Evolutionary conservation across 2,113 vertebrate genomes (phyloP).

Genomic region (Paradoxurus hermaphroditus): DNA sequence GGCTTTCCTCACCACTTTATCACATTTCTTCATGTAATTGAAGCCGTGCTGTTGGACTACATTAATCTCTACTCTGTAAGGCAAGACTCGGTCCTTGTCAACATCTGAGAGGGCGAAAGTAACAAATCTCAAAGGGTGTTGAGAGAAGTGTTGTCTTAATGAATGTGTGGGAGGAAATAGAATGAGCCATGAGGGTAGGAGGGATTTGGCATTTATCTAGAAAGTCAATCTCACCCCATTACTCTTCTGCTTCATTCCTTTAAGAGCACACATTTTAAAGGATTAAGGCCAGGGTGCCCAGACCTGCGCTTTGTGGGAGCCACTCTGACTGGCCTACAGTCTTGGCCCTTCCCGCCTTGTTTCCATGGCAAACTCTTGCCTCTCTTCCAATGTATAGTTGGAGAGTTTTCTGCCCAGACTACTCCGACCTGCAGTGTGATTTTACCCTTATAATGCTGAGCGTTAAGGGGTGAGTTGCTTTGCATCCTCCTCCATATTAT

Average conservation of each 20-base stretch:
- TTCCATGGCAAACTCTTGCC: background rate
- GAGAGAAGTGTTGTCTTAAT: background rate
- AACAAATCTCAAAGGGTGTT: background rate
- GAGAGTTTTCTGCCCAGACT: background rate
- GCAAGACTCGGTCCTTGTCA: background rate
- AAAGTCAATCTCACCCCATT: background rate
- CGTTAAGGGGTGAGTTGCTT: background rate
- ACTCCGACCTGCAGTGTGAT: background rate
- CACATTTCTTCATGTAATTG: conserved; percentile 26
- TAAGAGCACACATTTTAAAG: background rate
- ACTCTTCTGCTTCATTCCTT: background rate
- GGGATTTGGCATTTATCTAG: background rate
- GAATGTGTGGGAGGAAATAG: background rate
- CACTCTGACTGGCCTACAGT: background rate
- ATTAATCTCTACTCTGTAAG: conserved; percentile 24
- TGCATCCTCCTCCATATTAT: background rate
- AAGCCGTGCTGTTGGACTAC: background rate
- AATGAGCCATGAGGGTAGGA: background rate
- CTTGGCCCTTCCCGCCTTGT: background rate
- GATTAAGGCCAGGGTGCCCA: background rate
- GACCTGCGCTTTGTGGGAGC: background rate
- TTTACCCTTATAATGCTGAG: background rate
- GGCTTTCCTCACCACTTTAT: conserved; percentile 33
- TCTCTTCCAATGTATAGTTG: background rate
- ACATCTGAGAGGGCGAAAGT: background rate